These are phyloP conservation scores for Limnodromus scolopaceus DNA, from an alignment of 2,797 vertebrate species.

Conservation along the genomic window DNA sequence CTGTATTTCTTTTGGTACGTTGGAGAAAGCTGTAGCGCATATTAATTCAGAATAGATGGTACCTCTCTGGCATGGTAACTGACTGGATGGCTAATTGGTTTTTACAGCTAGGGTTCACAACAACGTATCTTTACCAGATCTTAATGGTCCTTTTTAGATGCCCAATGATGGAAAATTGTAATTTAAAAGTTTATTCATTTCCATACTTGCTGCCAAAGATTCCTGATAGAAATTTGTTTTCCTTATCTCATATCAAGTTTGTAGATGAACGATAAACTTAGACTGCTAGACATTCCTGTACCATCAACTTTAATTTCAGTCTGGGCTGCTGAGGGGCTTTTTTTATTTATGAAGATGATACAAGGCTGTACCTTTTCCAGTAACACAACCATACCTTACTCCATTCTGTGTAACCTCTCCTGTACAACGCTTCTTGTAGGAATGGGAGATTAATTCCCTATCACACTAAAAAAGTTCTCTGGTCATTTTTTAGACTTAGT, in stretches of 20 bases:
- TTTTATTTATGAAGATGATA: background rate
- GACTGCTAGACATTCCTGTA: background rate
- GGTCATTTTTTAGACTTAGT: constrained; percentile 51
- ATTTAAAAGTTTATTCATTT: constrained; percentile 19
- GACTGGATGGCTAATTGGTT: background rate
- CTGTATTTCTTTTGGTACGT: background rate
- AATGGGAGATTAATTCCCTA: constrained; percentile 30
- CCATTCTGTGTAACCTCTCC: background rate
- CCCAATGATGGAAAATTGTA: background rate
- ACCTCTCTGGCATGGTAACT: background rate
- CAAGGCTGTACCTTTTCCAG: background rate
- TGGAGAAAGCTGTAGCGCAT: background rate
- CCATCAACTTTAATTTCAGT: constrained; percentile 5
- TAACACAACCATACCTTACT: background rate
- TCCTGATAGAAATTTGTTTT: background rate
- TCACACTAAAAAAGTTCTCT: constrained; percentile 41
- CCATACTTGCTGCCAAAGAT: background rate
- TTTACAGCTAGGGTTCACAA: background rate
- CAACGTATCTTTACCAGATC: background rate
- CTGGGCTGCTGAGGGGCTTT: background rate
- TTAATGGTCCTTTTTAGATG: background rate
- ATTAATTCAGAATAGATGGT: background rate
- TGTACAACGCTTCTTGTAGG: background rate
- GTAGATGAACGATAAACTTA: background rate
- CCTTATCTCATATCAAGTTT: background rate